Conservation (phyloP, 2,888 invertebrate genomes). For the Habroteleia sp. region DNA sequence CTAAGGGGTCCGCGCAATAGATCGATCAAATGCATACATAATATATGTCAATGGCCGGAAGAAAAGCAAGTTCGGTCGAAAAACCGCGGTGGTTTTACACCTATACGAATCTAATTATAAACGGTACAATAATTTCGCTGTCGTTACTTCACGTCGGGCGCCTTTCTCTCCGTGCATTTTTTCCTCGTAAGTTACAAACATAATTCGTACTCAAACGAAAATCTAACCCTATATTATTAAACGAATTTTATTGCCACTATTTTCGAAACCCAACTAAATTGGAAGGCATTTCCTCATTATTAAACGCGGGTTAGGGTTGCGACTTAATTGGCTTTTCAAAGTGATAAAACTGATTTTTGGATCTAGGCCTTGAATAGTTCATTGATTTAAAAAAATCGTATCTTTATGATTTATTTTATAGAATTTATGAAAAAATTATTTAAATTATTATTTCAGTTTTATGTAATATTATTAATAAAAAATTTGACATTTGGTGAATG, state of each 20-base stretch:
- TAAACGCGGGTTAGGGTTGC: too few species aligned
- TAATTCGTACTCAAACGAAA: conserved; percentile 49
- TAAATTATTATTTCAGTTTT: too few species aligned
- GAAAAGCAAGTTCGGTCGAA: conserved; percentile 29
- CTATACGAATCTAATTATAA: conserved; percentile 59
- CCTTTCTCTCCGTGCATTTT: conserved; percentile 47
- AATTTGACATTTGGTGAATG: too few species aligned
- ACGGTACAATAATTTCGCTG: conserved; percentile 50
- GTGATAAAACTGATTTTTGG: too few species aligned
- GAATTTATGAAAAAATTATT: too few species aligned
- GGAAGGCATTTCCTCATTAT: too few species aligned
- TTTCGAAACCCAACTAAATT: conserved; percentile 47
- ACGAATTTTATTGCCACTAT: conserved; percentile 59
- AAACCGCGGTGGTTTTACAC: conserved; percentile 24
- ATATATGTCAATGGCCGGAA: conserved; percentile 3
- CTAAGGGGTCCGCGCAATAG: neutral
- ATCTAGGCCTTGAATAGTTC: too few species aligned
- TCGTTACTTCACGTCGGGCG: conserved; percentile 14
- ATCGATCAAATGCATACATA: conserved; percentile 14
- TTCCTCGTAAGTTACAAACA: conserved; percentile 24
- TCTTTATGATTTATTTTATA: too few species aligned
- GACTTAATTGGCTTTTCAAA: too few species aligned
- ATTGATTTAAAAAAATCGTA: too few species aligned
- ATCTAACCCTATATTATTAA: conserved; percentile 59
- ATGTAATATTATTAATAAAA: too few species aligned